Evolutionary conservation across 1,140 invertebrate species (phyloP), one percentile per base, ranked within the genome.

Genomic region (Tenebrio molitor): DNA sequence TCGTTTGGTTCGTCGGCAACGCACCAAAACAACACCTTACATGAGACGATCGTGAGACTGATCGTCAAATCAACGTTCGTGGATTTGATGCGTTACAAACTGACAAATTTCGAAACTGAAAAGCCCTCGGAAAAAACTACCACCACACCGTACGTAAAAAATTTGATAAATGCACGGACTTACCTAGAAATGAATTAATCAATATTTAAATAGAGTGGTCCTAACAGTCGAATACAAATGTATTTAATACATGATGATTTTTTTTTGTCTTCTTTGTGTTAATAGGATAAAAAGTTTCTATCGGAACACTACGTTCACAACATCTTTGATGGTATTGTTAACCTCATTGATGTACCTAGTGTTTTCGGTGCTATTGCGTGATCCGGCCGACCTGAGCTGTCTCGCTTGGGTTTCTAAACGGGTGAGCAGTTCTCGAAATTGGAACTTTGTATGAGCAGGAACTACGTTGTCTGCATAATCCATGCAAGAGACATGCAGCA

Each of bases 371-470:
- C 90, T 85, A 84, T 93, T 90, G 78, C 90, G 83, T 62, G 88
- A 88, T 50, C 91, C 91, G 2, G 91, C 90, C 1, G 90, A 90
- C 42, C 93, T 87, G 65, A 95, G 79, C 76, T 90, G 88, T 73
- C 92, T 87, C 15, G 92, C 92, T 81, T 96, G 92, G 1, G 87
- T 86, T 80, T 97, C 95, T 16, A 98, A 85, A 5, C 91, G 86
- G 0, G 91, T 90, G 1, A 97, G 88, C 64, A 97, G 85, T 81
- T 97, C 95, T 6, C 94, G 90, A 78, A 96, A 91, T 76, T 95
- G 94, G 82, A 97, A 96, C 68, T 95, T 91, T 19, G 92, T 90
- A 79, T 95, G 94, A 12, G 95, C 93, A 14, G 94, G 90, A 73
- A 95, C 91, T 1, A 92, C 88, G 71, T 92, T 91, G 69, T 87